Conservation (phyloP, 2,797 vertebrate genomes). For the Phaenicophaeus curvirostris region DNA sequence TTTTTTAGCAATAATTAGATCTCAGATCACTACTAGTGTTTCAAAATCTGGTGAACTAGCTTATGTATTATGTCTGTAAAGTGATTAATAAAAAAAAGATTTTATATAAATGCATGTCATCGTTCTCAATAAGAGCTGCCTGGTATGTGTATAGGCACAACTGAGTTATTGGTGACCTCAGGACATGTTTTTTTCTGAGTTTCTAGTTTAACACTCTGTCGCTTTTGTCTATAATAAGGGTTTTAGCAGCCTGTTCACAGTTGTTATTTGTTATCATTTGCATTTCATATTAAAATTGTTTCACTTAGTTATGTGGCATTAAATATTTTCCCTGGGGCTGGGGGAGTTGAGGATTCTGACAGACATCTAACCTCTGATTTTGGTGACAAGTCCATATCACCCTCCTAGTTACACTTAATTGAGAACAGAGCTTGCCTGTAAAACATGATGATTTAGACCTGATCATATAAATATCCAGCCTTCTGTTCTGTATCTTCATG, state of each 20-base stretch:
- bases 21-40: neutral
- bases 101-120: neutral
- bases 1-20: neutral
- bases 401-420: constrained; percentile 3
- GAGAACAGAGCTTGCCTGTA: constrained; percentile 36
- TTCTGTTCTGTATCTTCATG: constrained; percentile 51
- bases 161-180: neutral
- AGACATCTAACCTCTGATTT: neutral
- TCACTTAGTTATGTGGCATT: neutral
- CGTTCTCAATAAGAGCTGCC: neutral
- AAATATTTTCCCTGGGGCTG: neutral
- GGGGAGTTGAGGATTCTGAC: neutral
- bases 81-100: neutral
- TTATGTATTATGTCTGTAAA: neutral
- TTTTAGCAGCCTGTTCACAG: neutral
- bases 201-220: neutral
- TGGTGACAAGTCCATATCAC: neutral
- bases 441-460: constrained; percentile 48
- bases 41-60: neutral
- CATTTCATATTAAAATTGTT: neutral
- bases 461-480: constrained; percentile 61
- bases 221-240: neutral
- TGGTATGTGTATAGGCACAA: neutral
- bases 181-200: neutral
- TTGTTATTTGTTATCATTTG: neutral